A percentile compares a stretch with the other conserved stretches of the same genome.
Conservation (phyloP, 2,113 vertebrate genomes). For the Megalops atlanticus region DNA sequence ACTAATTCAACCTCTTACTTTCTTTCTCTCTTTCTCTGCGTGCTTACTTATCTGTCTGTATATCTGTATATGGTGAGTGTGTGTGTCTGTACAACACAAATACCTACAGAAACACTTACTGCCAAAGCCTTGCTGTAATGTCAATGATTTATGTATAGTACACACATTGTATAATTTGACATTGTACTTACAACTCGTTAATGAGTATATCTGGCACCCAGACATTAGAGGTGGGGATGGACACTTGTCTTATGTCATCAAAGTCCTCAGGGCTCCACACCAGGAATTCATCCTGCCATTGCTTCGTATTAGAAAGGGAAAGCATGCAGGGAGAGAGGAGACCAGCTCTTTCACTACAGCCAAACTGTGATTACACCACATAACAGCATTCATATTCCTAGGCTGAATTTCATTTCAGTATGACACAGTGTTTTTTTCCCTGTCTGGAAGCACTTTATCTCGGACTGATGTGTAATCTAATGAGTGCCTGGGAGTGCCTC, state of each 20-base stretch:
- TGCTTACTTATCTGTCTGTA: too few species aligned
- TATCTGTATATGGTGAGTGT: not conserved
- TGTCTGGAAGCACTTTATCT: not conserved
- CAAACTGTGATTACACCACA: not conserved
- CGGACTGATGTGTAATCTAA: not conserved
- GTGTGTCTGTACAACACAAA: not conserved
- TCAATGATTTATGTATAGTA: not conserved
- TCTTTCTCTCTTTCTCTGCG: too few species aligned
- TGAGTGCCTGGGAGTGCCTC: not conserved
- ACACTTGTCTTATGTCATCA: slow-evolving; percentile 87
- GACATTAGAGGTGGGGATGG: slow-evolving; percentile 82
- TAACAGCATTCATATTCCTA: not conserved
- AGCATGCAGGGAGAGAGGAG: not conserved
- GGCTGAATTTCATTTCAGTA: slow-evolving; percentile 6
- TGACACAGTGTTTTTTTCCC: not conserved
- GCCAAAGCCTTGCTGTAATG: not conserved
- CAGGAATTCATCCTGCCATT: slow-evolving; percentile 92
- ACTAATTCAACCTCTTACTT: too few species aligned
- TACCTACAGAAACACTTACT: not conserved
- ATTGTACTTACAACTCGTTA: slow-evolving; percentile 90
- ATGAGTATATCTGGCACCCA: slow-evolving; percentile 98
- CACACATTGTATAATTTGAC: not conserved
- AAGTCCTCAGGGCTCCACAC: slow-evolving; percentile 85
- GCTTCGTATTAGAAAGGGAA: slow-evolving; percentile 60
- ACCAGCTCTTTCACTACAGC: not conserved